phyloP scores from a whole-genome alignment of 1,140 invertebrate genomes.

The Pseudobourletiella spinata region DNA sequence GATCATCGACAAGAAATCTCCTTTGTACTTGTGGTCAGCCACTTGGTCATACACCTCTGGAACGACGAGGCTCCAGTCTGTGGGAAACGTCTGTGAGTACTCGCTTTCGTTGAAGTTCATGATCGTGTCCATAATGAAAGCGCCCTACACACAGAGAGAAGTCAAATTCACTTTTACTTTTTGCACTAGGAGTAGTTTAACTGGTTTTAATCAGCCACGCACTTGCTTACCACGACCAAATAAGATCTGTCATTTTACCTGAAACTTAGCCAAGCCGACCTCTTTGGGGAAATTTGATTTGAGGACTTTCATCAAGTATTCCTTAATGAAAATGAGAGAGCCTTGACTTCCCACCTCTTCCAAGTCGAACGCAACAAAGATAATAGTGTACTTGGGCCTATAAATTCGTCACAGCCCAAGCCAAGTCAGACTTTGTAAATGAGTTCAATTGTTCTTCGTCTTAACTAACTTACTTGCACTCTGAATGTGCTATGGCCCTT shows the following conservation, averaged over 20 bases:
- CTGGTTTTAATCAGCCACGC: too few relatives aligned
- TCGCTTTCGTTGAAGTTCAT: slow-evolving; percentile 42
- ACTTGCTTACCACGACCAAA: too few relatives aligned
- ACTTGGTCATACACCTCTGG: slow-evolving; percentile 37
- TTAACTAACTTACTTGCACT: slow-evolving; percentile 37
- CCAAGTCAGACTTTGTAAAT: too few relatives aligned
- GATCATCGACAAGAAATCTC: slow-evolving; percentile 42
- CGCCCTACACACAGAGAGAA: slow-evolving; percentile 35
- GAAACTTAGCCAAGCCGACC: slow-evolving; percentile 25
- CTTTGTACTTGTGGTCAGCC: slow-evolving; percentile 37
- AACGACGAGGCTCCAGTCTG: slow-evolving; percentile 36
- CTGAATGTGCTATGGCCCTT: slow-evolving; percentile 38
- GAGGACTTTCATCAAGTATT: slow-evolving; percentile 39
- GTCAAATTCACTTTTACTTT: too few relatives aligned
- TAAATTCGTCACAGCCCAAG: too few relatives aligned
- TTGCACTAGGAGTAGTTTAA: neutral
- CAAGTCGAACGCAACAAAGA: slow-evolving; percentile 45
- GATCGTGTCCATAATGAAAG: slow-evolving; percentile 44
- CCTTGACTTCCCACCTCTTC: slow-evolving; percentile 41
- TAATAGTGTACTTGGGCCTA: slow-evolving; percentile 40
- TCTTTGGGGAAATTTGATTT: slow-evolving; percentile 26
- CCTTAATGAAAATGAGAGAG: slow-evolving; percentile 42
- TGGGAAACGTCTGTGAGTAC: slow-evolving; percentile 39
- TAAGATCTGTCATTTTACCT: slow-evolving; percentile 12
- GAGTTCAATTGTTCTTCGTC: too few relatives aligned